phyloP scores from a whole-genome alignment of 2,113 vertebrate genomes.

The Ancistrus triradiatus region DNA sequence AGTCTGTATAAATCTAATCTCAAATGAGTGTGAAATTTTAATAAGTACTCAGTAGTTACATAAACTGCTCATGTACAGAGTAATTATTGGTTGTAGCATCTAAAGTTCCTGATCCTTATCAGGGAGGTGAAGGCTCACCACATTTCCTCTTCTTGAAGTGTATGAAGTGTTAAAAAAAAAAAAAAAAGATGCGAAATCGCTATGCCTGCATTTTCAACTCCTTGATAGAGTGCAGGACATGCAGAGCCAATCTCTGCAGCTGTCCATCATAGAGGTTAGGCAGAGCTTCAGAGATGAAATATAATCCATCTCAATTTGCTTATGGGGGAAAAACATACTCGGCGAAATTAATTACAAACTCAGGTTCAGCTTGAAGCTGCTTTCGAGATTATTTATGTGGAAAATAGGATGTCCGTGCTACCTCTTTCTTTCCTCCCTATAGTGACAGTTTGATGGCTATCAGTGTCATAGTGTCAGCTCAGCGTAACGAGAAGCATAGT shows the following conservation, averaged over 20 bases:
- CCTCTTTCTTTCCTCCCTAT: conserved; percentile 39
- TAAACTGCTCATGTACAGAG: conserved; percentile 15
- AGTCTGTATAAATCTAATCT: background rate
- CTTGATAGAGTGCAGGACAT: conserved; percentile 24
- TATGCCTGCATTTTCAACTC: too few species aligned
- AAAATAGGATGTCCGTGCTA: conserved; percentile 40
- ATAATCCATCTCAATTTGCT: conserved; percentile 59
- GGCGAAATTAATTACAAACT: conserved; percentile 58
- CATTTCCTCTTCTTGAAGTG: conserved; percentile 1
- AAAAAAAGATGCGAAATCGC: conserved; percentile 1
- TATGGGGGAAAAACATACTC: conserved; percentile 28
- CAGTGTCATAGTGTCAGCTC: conserved; percentile 61
- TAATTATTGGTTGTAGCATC: background rate
- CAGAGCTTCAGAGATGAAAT: conserved; percentile 33
- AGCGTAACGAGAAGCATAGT: conserved; percentile 57
- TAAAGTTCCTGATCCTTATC: conserved; percentile 14
- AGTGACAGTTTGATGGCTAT: conserved; percentile 66
- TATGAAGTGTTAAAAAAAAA: too few species aligned
- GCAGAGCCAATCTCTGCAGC: conserved; percentile 23
- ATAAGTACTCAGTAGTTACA: conserved; percentile 1
- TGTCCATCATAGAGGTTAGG: conserved; percentile 19
- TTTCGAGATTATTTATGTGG: conserved; percentile 61
- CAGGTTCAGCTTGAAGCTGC: conserved; percentile 49
- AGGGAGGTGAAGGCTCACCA: conserved; percentile 2
- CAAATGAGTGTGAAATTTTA: conserved; percentile 23